Evolutionary conservation across 2,797 vertebrate species (phyloP).

Genomic region (Aeoliscus strigatus): DNA sequence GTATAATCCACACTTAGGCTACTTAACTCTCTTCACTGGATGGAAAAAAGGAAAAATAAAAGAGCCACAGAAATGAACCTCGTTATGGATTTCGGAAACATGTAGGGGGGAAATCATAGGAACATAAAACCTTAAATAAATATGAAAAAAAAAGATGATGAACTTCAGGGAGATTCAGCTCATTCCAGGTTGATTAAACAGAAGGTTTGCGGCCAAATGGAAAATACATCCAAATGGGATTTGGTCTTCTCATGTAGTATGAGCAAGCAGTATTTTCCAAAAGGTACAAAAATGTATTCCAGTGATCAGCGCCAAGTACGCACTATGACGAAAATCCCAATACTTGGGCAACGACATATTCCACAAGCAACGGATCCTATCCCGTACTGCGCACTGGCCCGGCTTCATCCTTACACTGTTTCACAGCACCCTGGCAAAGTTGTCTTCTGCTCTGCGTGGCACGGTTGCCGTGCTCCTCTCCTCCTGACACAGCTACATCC

Average conservation of each 20-base stretch:
- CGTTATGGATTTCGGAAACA: slow-evolving; percentile 55
- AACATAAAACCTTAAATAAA: slow-evolving; percentile 42
- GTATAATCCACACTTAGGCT: slow-evolving; percentile 70
- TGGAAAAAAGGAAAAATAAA: slow-evolving; percentile 60
- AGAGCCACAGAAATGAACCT: slow-evolving; percentile 51
- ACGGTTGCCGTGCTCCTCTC: slow-evolving; percentile 27
- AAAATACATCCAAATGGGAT: slow-evolving; percentile 61
- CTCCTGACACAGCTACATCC: slow-evolving; percentile 68
- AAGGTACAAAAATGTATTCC: slow-evolving; percentile 53
- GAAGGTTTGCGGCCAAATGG: slow-evolving; percentile 21
- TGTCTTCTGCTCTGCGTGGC: slow-evolving; percentile 31
- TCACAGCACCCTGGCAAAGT: slow-evolving; percentile 32
- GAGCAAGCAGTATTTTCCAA: slow-evolving; percentile 27
- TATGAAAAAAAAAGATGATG: slow-evolving; percentile 38
- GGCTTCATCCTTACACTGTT: slow-evolving; percentile 22
- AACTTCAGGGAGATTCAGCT: slow-evolving; percentile 31
- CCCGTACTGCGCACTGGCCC: slow-evolving; percentile 1
- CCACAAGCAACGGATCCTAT: slow-evolving; percentile 50
- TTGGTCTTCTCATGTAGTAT: slow-evolving; percentile 27
- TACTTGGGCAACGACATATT: slow-evolving; percentile 42
- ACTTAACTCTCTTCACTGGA: slow-evolving; percentile 61
- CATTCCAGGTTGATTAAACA: slow-evolving; percentile 38
- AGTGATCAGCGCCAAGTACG: slow-evolving; percentile 35
- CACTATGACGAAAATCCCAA: slow-evolving; percentile 48
- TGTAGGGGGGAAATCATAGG: slow-evolving; percentile 28